These are phyloP conservation scores for Jacana jacana DNA, from an alignment of 2,113 vertebrate genomes.

Conservation along the genomic window DNA sequence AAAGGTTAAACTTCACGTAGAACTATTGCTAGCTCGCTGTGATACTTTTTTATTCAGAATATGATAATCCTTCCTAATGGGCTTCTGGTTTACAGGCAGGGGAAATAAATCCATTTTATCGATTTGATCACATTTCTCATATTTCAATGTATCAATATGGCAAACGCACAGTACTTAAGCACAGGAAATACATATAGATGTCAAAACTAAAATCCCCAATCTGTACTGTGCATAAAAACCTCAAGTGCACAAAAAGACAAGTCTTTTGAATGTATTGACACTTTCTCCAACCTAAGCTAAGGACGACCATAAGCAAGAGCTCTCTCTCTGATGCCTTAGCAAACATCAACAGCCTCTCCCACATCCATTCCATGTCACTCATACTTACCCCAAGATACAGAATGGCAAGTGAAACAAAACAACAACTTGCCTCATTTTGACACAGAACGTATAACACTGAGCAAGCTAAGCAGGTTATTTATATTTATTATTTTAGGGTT, in stretches of 20 bases:
- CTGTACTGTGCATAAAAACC: not conserved
- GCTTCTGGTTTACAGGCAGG: not conserved
- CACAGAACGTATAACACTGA: not conserved
- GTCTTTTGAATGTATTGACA: not conserved
- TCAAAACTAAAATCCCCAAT: too few relatives aligned
- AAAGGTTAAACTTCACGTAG: not conserved
- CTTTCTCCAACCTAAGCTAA: not conserved
- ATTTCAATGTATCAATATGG: not conserved
- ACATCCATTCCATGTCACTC: not conserved
- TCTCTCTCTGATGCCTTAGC: not conserved
- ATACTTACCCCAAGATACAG: not conserved
- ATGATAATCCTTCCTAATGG: not conserved
- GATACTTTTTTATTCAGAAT: not conserved
- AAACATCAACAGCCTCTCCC: not conserved
- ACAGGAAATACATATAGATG: not conserved
- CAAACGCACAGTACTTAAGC: not conserved
- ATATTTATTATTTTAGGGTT: not conserved
- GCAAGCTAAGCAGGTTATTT: not conserved
- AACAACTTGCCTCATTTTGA: not conserved
- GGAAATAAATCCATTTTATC: not conserved
- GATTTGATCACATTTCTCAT: not conserved
- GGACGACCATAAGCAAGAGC: not conserved
- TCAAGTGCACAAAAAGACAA: not conserved
- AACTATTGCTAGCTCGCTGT: not conserved
- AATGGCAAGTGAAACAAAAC: not conserved